Base-by-base conservation (phyloP, 2,113 vertebrate species). In the Rana temporaria region DNA sequence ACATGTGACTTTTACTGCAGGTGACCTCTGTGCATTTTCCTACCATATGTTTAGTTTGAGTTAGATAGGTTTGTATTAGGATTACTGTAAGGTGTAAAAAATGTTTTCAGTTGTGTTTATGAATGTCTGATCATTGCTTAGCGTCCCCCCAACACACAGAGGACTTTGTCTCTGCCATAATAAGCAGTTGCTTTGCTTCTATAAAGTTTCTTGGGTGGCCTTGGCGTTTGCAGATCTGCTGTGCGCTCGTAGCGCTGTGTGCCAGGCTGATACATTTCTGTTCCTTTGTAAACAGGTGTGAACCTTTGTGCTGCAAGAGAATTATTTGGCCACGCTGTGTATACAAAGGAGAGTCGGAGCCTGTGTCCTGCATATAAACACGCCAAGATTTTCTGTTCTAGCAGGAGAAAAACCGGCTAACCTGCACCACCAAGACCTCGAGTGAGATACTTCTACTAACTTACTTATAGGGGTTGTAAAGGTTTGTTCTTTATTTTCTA, bases 221-320 rank as follows among this genome's bases (percentile, higher is more conserved):
- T 15, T 15, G 48, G 42, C 20, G 22, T 71, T 55, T 55, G 48
- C 34, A 38, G 9, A 48, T 2, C 42, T 48, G 42, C 42, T 17
- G 18, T 24, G 16, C 30, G 70, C 26, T 8, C 5, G 52, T 42
- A 14, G 17, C 15, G 55, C 9, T 30, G 20, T 9, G 15, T 32
- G 69, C 69, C 69, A 56, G 67, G 34, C 14, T 9, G 16, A 26
- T 26, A 18, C 71, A 12, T 60, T 74, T 74, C 1, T 60, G 17
- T 42, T 60, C 19, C 30, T 6, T 48, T 60, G 72, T 75, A 75
- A 75, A 75, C 56, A 75, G 72, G 72, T 75, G 72, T 16, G 72
- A 74, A 74, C 26, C 71, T 74, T 30, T 74, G 55, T 20, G 71
- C 71, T 60, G 7, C 30, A 22, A 59, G 4, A 42, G 56, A 22